A percentile compares a stretch with the other conserved stretches of the same genome.
Conservation (phyloP, 2,113 vertebrate genomes). For the Lepisosteus oculatus region DNA sequence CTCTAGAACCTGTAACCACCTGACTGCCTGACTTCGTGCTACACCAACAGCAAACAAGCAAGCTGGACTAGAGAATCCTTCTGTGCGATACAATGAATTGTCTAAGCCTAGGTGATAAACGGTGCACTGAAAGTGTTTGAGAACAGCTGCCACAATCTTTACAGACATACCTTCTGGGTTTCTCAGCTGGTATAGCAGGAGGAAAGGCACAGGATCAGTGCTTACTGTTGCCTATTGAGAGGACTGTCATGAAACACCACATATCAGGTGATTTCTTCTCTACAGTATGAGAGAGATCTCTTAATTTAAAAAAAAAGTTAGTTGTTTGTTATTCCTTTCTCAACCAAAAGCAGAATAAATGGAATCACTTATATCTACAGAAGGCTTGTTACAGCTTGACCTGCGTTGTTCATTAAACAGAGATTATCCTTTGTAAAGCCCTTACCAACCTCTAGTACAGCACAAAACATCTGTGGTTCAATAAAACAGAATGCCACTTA, state of each 20-base stretch:
- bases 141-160: constrained; percentile 3
- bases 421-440: constrained; percentile 12
- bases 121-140: background rate
- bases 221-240: constrained; percentile 15
- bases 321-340: constrained; percentile 4
- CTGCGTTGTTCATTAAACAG: constrained; percentile 17
- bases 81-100: too few relatives aligned
- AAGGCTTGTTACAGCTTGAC: constrained; percentile 10
- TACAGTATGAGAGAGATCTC: background rate
- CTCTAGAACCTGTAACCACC: too few relatives aligned
- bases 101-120: too few relatives aligned
- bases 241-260: background rate
- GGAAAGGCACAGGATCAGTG: constrained; percentile 2
- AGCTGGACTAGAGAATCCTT: too few relatives aligned
- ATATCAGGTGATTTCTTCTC: background rate
- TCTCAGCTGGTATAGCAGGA: background rate
- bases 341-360: constrained; percentile 12
- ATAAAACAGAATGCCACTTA: constrained; percentile 8
- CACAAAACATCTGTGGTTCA: constrained; percentile 15
- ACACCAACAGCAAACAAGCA: too few relatives aligned
- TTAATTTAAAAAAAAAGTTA: constrained; percentile 10
- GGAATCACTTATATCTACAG: constrained; percentile 15
- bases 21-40: too few relatives aligned
- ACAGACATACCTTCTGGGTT: too few relatives aligned
- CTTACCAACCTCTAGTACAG: constrained; percentile 9